Evolutionary conservation across 1,140 invertebrate genomes (phyloP), one percentile per base, ranked within the genome.

Genomic region (Hesperophylax magnus): DNA sequence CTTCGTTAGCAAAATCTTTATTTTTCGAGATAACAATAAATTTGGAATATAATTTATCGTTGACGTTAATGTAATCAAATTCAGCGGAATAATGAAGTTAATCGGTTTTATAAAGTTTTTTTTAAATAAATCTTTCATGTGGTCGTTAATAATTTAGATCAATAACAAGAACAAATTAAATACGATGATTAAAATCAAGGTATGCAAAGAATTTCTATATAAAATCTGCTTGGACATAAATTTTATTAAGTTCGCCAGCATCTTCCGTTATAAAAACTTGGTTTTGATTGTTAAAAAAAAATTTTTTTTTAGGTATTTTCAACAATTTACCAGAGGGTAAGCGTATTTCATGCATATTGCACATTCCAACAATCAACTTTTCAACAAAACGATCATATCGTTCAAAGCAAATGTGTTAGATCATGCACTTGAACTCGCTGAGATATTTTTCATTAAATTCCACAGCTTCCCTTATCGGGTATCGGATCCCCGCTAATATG

Each of bases 11-110:
- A 47, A 34, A 79, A 77, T 65, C 76, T 67, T 60, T 65, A 65
- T 77, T 77, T 77, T 77, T 76, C 60, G 47, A 53, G 47, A 20
- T 53, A 72, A 72, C 69, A 72, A 72, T 72, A 72, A 47, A 72
- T 72, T 54, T 53, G 69, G 47, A 72, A 72, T 27, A 72, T 72
- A 72, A 72, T 72, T 72, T 72, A 72, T 72, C 69, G 69, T 54
- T 72, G 69, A 72, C 69, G 69, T 72, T 72, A 72, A 72, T 72
- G 69, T 72, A 72, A 52, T 72, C 69, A 72, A 72, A 72, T 72
- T 72, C 69, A 56, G 69, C 69, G 27, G 69, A 72, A 72, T 72
- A 72, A 72, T 56, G 69, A 53, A 72, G 69, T 72, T 56, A 72
- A 72, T 72, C 47, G 69, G 47, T 72, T 72, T 72, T 72, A 27